Base-by-base conservation (phyloP, 2,797 vertebrate species). In the Bothrops alternatus region DNA sequence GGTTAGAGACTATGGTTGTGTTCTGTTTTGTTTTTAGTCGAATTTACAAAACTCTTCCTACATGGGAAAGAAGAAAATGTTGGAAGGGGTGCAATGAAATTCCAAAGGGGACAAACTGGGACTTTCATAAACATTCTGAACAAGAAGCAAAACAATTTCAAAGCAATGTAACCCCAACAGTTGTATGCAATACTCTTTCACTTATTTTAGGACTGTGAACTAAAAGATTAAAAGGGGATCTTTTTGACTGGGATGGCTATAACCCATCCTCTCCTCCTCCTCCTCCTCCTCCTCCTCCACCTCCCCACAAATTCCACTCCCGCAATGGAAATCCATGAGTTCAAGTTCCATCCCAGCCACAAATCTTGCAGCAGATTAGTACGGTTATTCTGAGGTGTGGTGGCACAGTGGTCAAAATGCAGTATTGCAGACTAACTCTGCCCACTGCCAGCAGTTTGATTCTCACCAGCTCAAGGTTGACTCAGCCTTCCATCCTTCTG, bases 81-180 rank as follows among this genome's bases (percentile, higher is more conserved):
- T 60, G 37, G 61, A 50, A 53, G 53, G 57, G 42, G 26, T 6
- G 18, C n/a, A 25, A 91, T 2, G 56, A 86, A 60, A 12, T 28
- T 63, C 28, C 50, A 61, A 60, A 78, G 8, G 37, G 47, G 8
- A 50, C 20, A 69, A 89, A 8, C 37, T 47, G 60, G 50, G 26
- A 56, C 28, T 37, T 32, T 13, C 26, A 25, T 20, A 32, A 32
- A 28, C 47, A n/a, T 28, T 37, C 28, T 53, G 32, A n/a, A 20
- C 25, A 20, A 47, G 26, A 90, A 5, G 47, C 2, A n/a, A 85
- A 60, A 18, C 4, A 11, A 57, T 3, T 55, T 85, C 56, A 25
- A 37, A 82, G 2, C 11, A 93, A 32, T 26, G 12, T 55, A 95
- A 96, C 63, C 57, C 47, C 95, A 94, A 93, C 56, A 88, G 57